Evolutionary conservation across 2,888 invertebrate genomes (phyloP).

Genomic region (Drosophila siamana): DNA sequence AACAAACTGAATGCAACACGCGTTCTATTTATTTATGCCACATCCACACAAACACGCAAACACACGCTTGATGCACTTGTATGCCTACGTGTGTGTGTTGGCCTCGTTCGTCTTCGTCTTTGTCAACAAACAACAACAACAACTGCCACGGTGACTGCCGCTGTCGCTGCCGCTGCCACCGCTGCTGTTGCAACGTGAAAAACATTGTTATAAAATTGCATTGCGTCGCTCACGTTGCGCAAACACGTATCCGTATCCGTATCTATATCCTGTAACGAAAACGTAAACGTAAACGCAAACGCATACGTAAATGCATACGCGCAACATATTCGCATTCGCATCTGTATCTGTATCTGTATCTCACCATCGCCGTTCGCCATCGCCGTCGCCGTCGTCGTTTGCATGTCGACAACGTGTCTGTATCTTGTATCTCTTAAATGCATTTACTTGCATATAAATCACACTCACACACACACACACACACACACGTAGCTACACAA

Average conservation of each 20-base stretch:
- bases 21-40: slow-evolving; percentile 77
- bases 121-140: slow-evolving; percentile 70
- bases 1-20: slow-evolving; percentile 64
- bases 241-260: slow-evolving; percentile 69
- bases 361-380: slow-evolving; percentile 1
- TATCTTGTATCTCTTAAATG: slow-evolving; percentile 73
- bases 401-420: slow-evolving; percentile 43
- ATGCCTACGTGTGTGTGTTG: slow-evolving; percentile 35
- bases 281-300: slow-evolving; percentile 14
- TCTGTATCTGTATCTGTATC: slow-evolving; percentile 36
- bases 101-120: slow-evolving; percentile 79
- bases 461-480: slow-evolving; percentile 52
- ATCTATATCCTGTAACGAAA: slow-evolving; percentile 34
- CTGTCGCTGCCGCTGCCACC: slow-evolving; percentile 40
- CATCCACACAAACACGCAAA: slow-evolving; percentile 38
- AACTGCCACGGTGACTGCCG: slow-evolving; percentile 51
- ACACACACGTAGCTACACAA: slow-evolving; percentile 87
- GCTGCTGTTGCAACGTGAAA: slow-evolving; percentile 63
- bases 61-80: slow-evolving; percentile 5
- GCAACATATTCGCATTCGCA: slow-evolving; percentile 23
- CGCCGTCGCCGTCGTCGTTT: slow-evolving; percentile 37
- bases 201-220: slow-evolving; percentile 82
- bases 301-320: slow-evolving; percentile 8
- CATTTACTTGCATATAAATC: slow-evolving; percentile 81
- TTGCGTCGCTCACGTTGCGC: slow-evolving; percentile 80